These are phyloP conservation scores for Ceramica pisi DNA, from an alignment of 2,888 invertebrate species.

Conservation along the genomic window DNA sequence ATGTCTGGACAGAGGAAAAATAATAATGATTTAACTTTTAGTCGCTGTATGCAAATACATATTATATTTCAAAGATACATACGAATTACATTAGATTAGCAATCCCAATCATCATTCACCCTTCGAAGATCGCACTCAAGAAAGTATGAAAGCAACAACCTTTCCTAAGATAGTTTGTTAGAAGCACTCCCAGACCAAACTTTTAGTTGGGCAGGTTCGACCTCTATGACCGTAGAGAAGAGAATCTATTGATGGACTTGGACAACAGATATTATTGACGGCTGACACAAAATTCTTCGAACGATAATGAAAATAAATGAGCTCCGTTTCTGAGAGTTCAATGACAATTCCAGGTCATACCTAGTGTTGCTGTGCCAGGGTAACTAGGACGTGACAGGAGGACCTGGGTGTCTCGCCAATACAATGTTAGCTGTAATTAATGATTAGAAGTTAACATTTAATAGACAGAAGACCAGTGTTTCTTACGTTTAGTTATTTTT, in stretches of 20 bases:
- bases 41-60: background rate
- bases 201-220: background rate
- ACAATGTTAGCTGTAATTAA: constrained; percentile 38
- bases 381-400: constrained; percentile 44
- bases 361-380: constrained; percentile 23
- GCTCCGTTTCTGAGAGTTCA: constrained; percentile 32
- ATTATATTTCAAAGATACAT: background rate
- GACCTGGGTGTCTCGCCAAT: constrained; percentile 37
- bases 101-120: background rate
- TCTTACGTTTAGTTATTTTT: background rate
- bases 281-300: constrained; percentile 11
- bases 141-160: background rate
- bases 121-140: background rate
- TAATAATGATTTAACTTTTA: background rate
- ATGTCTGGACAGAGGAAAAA: background rate
- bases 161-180: background rate
- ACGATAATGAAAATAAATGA: constrained; percentile 39
- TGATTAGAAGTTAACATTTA: constrained; percentile 9
- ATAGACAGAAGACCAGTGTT: background rate
- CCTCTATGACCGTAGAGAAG: background rate
- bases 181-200: background rate
- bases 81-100: background rate
- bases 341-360: constrained; percentile 52
- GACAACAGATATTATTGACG: background rate
- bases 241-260: background rate